A percentile compares a stretch with the other conserved stretches of the same genome.
Evolutionary conservation across 1,140 invertebrate species (phyloP).

Genomic region (Pachypeltis micranthus): DNA sequence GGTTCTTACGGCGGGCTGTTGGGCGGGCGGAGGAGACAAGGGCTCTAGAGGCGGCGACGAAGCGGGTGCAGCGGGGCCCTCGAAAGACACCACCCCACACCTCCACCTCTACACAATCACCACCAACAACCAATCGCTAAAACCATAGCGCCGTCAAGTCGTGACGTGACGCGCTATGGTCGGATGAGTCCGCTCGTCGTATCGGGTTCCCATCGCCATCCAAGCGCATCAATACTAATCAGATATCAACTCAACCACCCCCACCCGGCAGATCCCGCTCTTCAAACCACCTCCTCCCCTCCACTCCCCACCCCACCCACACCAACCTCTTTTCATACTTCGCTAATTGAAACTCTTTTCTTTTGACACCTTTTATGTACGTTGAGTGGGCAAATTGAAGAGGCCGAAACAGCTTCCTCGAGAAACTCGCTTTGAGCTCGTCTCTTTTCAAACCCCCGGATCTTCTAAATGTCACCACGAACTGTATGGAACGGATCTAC

Average conservation of each 20-base stretch:
- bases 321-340: too few relatives aligned
- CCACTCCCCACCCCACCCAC: neutral
- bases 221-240: constrained; percentile 1
- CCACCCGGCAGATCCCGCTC: neutral
- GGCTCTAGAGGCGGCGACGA: neutral
- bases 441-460: too few relatives aligned
- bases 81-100: too few relatives aligned
- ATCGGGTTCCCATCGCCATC: neutral
- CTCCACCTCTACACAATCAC: neutral
- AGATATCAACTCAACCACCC: neutral
- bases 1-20: neutral
- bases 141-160: too few relatives aligned
- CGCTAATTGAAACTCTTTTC: too few relatives aligned
- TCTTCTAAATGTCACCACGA: too few relatives aligned
- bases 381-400: too few relatives aligned
- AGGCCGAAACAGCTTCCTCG: too few relatives aligned
- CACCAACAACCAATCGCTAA: too few relatives aligned
- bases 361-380: too few relatives aligned
- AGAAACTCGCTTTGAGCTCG: too few relatives aligned
- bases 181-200: neutral
- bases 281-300: neutral
- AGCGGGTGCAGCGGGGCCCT: neutral
- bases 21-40: neutral
- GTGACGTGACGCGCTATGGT: neutral
- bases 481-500: too few relatives aligned